Evolutionary conservation across 2,113 vertebrate genomes (phyloP), one percentile per base, ranked within the genome.

Genomic region (Planiliza haematocheilus): DNA sequence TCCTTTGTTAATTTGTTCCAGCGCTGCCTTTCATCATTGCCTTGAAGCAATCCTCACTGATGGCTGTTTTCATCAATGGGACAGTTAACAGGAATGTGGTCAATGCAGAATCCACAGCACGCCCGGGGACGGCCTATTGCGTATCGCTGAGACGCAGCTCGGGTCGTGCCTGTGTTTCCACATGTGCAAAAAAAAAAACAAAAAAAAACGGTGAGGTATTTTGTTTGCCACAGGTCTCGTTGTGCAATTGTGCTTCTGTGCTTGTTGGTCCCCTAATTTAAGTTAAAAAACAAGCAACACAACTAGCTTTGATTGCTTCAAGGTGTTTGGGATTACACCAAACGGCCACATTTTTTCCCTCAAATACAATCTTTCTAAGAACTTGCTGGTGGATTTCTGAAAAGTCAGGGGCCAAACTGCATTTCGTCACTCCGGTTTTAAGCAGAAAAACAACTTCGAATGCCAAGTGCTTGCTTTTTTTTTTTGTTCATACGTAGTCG

Each of bases 391-490:
- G 64, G 71, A 83, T 89, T 87, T 84, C 67, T 90, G 61, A 87
- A 89, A 88, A 86, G 81, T 67, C 14, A 0, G n/a, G n/a, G 62
- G 72, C 57, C 21, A 34, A 69, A 24, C 38, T 43, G 50, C 38
- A 64, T 62, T 65, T 82, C 41, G 36, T 24, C 9, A 10, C 72
- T 57, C 41, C 59, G 34, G n/a, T n/a, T 67, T 78, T 55, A 36
- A 63, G 59, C 62, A 52, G 38, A 68, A 89, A 88, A 87, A 89
- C 84, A 90, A 85, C 74, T 68, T 70, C 2, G n/a, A 41, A 7
- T 64, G 82, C 79, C 88, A 88, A 82, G 41, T 24, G 18, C 34
- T 53, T 36, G 10, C 16, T 21, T 62, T 17, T 24, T 74, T 38
- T 58, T 69, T 74, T 64, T 13, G 38, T 53, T 18, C 17, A 12